Base-by-base conservation (phyloP, 2,888 invertebrate species). In the Clitarchus hookeri region DNA sequence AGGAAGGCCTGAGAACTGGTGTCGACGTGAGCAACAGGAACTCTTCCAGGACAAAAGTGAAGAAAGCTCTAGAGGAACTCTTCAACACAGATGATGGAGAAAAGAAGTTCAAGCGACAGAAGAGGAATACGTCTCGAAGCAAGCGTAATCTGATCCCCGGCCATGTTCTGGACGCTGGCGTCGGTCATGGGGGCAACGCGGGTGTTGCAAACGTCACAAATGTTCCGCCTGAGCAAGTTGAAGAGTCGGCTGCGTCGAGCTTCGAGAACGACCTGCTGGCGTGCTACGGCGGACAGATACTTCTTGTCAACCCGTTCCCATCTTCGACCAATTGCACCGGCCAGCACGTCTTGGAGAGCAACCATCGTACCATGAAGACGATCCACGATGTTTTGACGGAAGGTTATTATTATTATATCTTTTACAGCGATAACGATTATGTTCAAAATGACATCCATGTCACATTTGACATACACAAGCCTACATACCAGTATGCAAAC, bases 321-420 rank as follows among this genome's bases (percentile, higher is more conserved):
- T 95, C 95, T 16, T 95, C 95, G 48, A 92, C 93, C 79, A 92
- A 93, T 77, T 97, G 97, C 90, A 94, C 93, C 65, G 94, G 94
- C 91, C 94, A 95, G 0, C 93, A 94, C 89, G 95, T 95, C 89
- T 92, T 96, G 88, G 94, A 96, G 89, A 93, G 93, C 44, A 26
- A 82, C 23, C 88, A 89, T 86, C 88, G 88, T 0, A 89, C 89
- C 6, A 95, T 96, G 92, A 92, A 94, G 88, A 93, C 94, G 0
- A 93, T 93, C 86, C 96, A 97, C 89, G 94, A 96, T 88, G 95
- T 97, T 44, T 92, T 93, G 77, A 93, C 94, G 85, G 95, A 96
- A 90, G 97, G 97, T 12, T 97, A 97, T 91, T 97, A 97, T 91
- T 97, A 97, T 91, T 97, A 97, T 89, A 96, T 97, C 89, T 97